phyloP scores from a whole-genome alignment of 92 coral and sea anemone species.

The Plumapathes pennacea region DNA sequence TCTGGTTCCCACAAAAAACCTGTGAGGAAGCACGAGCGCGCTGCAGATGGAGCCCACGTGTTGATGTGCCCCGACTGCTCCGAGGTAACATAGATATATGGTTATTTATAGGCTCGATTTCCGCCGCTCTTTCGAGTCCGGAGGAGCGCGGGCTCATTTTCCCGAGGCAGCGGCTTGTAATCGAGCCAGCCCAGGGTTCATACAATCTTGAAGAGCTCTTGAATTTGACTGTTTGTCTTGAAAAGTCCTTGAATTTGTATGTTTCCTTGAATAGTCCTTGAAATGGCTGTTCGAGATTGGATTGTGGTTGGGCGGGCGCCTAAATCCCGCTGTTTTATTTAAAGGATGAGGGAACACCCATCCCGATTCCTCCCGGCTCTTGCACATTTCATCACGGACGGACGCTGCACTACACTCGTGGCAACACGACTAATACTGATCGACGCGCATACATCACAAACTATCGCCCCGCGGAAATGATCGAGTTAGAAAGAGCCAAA shows the following conservation, averaged over 20 bases:
- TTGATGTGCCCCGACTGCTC: constrained; percentile 51
- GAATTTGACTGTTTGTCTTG: too few relatives aligned
- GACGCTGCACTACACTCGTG: constrained; percentile 62
- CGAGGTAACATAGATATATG: constrained; percentile 20
- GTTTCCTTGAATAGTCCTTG: neutral
- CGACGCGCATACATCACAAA: constrained; percentile 60
- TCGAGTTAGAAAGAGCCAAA: constrained; percentile 42
- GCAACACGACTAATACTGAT: constrained; percentile 24
- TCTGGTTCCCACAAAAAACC: constrained; percentile 60
- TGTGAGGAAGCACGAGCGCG: constrained; percentile 37
- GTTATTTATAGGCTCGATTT: neutral
- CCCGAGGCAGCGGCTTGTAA: too few relatives aligned
- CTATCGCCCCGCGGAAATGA: constrained; percentile 53
- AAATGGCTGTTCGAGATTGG: neutral
- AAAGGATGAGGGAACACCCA: constrained; percentile 50
- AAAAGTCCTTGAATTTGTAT: neutral
- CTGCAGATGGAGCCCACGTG: constrained; percentile 41
- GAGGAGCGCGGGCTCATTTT: too few relatives aligned
- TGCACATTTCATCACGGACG: constrained; percentile 54
- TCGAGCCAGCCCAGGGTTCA: too few relatives aligned
- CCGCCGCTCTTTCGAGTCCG: too few relatives aligned
- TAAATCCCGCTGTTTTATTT: neutral
- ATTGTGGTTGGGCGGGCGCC: neutral
- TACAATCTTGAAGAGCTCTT: too few relatives aligned
- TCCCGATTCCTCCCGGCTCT: constrained; percentile 43